These are phyloP conservation scores for Peromyscus attwateri DNA, from an alignment of 2,797 vertebrate genomes.

Conservation along the genomic window DNA sequence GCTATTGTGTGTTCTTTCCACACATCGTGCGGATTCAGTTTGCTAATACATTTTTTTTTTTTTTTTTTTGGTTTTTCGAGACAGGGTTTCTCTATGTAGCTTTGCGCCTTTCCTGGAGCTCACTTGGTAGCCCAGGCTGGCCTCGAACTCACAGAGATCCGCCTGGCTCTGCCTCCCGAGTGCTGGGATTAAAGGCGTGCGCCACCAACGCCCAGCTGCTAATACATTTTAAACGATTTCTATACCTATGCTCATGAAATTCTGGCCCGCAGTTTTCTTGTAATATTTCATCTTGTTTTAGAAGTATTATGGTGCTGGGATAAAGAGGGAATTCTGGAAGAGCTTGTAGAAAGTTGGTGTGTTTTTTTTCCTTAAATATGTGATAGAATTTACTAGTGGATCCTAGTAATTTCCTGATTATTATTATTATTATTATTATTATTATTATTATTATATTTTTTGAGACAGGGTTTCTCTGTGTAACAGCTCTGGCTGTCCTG, in stretches of 20 bases:
- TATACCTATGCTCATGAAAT: not conserved
- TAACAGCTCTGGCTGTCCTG: not conserved
- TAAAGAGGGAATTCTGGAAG: not conserved
- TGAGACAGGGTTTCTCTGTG: not conserved
- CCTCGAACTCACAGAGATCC: too few species aligned
- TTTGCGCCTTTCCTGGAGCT: too few species aligned
- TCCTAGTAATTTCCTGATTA: not conserved
- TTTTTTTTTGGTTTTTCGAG: too few species aligned
- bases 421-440: not conserved
- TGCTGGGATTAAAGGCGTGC: too few species aligned
- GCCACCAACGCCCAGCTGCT: too few species aligned
- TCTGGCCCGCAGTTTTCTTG: not conserved
- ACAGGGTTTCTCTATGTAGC: too few species aligned
- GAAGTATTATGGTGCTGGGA: not conserved
- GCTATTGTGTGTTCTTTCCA: not conserved
- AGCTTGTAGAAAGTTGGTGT: not conserved
- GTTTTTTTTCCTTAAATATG: not conserved
- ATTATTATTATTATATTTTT: not conserved
- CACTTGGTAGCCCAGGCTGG: too few species aligned
- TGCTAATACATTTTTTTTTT: not conserved
- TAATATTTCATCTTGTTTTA: not conserved
- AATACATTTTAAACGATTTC: not conserved
- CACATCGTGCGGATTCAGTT: not conserved
- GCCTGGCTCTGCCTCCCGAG: too few species aligned
- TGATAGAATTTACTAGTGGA: slow-evolving; percentile 13